Conservation (phyloP, 2,888 invertebrate species). For the Hirtodrosophila duncani region DNA sequence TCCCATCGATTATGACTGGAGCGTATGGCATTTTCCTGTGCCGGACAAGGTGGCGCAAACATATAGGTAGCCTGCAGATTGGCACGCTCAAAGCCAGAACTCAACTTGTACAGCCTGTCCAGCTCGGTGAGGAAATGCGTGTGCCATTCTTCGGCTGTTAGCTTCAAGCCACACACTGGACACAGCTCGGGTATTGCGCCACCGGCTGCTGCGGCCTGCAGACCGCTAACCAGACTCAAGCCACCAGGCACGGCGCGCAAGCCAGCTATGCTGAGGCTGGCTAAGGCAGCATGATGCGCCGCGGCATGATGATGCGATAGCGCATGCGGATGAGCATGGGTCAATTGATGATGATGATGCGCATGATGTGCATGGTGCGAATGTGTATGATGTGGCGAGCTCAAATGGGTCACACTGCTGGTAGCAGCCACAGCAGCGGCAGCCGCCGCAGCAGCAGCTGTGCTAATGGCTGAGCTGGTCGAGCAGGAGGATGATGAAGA, state of each 20-base stretch:
- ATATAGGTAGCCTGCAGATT: conserved; percentile 77
- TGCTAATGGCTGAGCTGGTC: conserved; percentile 62
- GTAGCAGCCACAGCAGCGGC: too few species aligned
- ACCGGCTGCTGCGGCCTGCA: conserved; percentile 59
- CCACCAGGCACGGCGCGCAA: conserved; percentile 62
- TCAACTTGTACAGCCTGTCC: conserved; percentile 83
- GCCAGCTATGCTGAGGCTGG: conserved; percentile 65
- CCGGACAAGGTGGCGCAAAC: conserved; percentile 77
- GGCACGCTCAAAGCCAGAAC: conserved; percentile 78
- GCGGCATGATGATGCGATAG: conserved; percentile 60
- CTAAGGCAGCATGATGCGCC: conserved; percentile 67
- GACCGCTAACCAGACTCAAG: conserved; percentile 57
- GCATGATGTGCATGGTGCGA: conserved; percentile 54
- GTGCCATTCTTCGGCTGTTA: conserved; percentile 84
- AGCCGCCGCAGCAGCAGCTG: conserved; percentile 46
- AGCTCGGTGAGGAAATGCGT: conserved; percentile 85
- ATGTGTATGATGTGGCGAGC: conserved; percentile 44
- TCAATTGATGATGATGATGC: conserved; percentile 25
- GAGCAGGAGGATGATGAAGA: conserved; percentile 62
- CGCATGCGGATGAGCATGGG: conserved; percentile 65
- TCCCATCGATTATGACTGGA: conserved; percentile 83
- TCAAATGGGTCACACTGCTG: conserved; percentile 52
- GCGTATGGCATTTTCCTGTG: conserved; percentile 78
- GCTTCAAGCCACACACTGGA: conserved; percentile 85
- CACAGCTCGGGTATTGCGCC: conserved; percentile 79